Conservation (phyloP, 1,140 invertebrate genomes). For the Limonius californicus region DNA sequence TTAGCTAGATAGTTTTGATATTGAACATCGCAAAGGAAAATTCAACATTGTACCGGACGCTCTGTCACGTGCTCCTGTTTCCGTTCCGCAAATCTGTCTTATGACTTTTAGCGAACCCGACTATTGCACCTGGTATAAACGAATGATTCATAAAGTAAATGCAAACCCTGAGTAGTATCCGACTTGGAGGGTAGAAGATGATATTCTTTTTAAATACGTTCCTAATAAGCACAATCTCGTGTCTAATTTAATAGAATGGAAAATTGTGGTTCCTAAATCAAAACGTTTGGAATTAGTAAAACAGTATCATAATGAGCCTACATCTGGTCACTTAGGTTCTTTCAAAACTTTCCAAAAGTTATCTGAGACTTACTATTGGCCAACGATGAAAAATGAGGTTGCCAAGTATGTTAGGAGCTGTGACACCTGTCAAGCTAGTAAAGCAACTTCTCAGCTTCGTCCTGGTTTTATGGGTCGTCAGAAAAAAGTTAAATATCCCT, state of each 20-base stretch:
- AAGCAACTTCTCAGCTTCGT: too few species aligned
- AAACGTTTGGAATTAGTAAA: slow-evolving; percentile 4
- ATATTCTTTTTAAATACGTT: slow-evolving; percentile 14
- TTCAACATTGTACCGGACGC: slow-evolving; percentile 42
- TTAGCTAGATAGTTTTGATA: background rate
- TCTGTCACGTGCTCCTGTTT: slow-evolving; percentile 28
- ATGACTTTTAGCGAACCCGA: background rate
- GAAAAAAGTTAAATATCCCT: too few species aligned
- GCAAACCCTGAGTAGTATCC: slow-evolving; percentile 8
- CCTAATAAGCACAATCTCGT: background rate
- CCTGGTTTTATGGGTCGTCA: too few species aligned
- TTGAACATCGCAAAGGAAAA: slow-evolving; percentile 28
- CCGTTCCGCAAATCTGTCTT: background rate
- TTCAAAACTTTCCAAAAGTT: slow-evolving; percentile 7
- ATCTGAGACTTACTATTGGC: background rate
- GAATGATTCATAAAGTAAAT: background rate
- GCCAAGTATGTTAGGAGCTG: too few species aligned
- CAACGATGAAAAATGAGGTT: too few species aligned
- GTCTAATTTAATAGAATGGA: slow-evolving; percentile 12
- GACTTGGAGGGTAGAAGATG: slow-evolving; percentile 16
- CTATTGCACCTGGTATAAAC: background rate
- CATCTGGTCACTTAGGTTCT: slow-evolving; percentile 17
- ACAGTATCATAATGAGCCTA: slow-evolving; percentile 17
- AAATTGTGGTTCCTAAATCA: slow-evolving; percentile 21
- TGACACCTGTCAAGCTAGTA: too few species aligned